phyloP scores from a whole-genome alignment of 2,113 vertebrate species.

The Paramisgurnus dabryanus region DNA sequence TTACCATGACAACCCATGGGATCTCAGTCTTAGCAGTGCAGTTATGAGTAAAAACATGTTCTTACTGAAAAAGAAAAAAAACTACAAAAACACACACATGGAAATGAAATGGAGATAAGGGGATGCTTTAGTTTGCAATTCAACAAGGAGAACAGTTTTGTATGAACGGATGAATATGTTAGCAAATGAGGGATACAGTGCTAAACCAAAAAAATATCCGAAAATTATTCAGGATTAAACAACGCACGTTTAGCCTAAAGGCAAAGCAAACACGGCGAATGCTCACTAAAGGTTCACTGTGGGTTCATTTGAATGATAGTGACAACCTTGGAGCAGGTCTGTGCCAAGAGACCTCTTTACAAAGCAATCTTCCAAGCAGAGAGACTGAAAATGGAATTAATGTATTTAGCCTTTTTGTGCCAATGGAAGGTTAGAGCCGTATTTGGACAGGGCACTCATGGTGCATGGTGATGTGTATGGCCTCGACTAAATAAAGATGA shows the following conservation, averaged over 20 bases:
- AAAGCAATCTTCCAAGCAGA: constrained; percentile 31
- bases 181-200: constrained; percentile 26
- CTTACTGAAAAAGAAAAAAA: not conserved
- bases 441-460: not conserved
- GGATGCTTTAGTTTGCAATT: constrained; percentile 9
- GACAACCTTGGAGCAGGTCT: constrained; percentile 31
- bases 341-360: constrained; percentile 37
- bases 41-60: constrained; percentile 20
- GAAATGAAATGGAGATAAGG: constrained; percentile 50
- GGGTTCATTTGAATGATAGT: constrained; percentile 29
- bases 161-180: constrained; percentile 11
- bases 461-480: constrained; percentile 4
- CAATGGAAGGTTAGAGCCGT: constrained; percentile 1
- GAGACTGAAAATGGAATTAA: constrained; percentile 31
- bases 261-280: not conserved
- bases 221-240: constrained; percentile 7
- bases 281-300: constrained; percentile 6
- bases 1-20: constrained; percentile 47
- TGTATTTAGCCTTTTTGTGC: constrained; percentile 32
- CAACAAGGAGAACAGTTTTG: not conserved
- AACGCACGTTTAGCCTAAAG: not conserved
- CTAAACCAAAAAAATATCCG: not conserved
- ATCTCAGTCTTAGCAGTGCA: constrained; percentile 60
- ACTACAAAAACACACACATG: constrained; percentile 58
- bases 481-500: constrained; percentile 33